These are phyloP conservation scores for Bhutanitis thaidina DNA, from an alignment of 2,888 invertebrate genomes.

Conservation along the genomic window DNA sequence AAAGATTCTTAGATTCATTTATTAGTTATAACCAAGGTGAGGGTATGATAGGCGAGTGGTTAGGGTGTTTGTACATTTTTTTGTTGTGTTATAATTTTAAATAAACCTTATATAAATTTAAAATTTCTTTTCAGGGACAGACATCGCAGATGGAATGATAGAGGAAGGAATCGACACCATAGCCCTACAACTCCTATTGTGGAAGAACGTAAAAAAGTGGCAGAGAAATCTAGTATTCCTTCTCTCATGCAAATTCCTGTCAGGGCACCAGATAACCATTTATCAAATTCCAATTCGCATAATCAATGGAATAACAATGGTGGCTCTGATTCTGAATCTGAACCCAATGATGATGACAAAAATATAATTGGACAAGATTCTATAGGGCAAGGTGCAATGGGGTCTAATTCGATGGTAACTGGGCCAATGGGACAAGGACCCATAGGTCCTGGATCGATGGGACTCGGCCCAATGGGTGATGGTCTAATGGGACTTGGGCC, in stretches of 20 bases:
- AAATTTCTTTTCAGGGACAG: conserved; percentile 45
- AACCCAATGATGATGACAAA: conserved; percentile 35
- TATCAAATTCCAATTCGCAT: conserved; percentile 40
- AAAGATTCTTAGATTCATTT: too few relatives aligned
- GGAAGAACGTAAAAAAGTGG: conserved; percentile 50
- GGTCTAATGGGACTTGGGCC: conserved; percentile 28
- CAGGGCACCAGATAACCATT: conserved; percentile 46
- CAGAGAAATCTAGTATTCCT: conserved; percentile 47
- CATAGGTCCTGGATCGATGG: conserved; percentile 29
- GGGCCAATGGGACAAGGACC: conserved; percentile 23
- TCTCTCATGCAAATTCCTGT: conserved; percentile 62
- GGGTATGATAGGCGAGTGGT: too few relatives aligned
- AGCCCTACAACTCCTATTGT: conserved; percentile 51
- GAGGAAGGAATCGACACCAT: conserved; percentile 44
- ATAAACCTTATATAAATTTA: too few relatives aligned
- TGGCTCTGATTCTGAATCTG: conserved; percentile 37
- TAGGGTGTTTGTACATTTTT: too few relatives aligned
- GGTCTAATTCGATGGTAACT: conserved; percentile 24
- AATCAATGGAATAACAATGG: conserved; percentile 45
- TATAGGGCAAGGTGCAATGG: conserved; percentile 27
- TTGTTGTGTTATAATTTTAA: too few relatives aligned
- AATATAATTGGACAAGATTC: conserved; percentile 5
- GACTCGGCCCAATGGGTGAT: conserved; percentile 36
- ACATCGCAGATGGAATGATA: conserved; percentile 57
- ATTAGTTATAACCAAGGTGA: too few relatives aligned